Percentiles rank a stretch among this genome's conserved stretches.
These are phyloP conservation scores for Graptemys geographica DNA, from an alignment of 2,797 vertebrate species.

Conservation along the genomic window DNA sequence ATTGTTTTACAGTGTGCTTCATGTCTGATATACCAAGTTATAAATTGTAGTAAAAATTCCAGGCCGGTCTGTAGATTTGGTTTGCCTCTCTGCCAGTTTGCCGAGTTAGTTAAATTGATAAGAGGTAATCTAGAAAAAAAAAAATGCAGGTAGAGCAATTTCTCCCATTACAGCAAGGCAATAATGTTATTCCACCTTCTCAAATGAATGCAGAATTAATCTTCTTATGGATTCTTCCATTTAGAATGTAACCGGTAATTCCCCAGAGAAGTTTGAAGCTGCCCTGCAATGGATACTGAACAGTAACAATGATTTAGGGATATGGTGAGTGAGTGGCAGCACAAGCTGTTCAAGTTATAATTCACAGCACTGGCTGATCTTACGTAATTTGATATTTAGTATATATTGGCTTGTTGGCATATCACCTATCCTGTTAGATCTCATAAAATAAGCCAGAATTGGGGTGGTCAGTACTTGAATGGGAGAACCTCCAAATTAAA, in stretches of 20 bases:
- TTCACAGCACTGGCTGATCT: not conserved
- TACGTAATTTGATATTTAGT: not conserved
- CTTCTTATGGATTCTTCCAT: slow-evolving; percentile 27
- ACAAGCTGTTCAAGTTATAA: fast-evolving
- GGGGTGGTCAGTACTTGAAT: not conserved
- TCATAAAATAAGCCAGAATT: not conserved
- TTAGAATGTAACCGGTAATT: slow-evolving; percentile 79
- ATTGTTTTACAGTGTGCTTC: slow-evolving; percentile 43
- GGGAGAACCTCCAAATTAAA: slow-evolving; percentile 7
- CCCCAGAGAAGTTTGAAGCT: slow-evolving; percentile 77
- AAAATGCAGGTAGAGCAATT: not conserved
- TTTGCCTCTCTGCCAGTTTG: slow-evolving; percentile 12
- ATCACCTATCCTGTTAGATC: not conserved
- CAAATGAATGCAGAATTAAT: slow-evolving; percentile 55
- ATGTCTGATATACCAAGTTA: slow-evolving; percentile 14
- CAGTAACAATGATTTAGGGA: slow-evolving; percentile 84
- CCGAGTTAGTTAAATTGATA: not conserved
- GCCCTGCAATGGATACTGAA: slow-evolving; percentile 83
- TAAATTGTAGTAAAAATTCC: not conserved
- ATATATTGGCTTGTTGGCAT: not conserved
- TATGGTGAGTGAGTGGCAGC: slow-evolving; percentile 74
- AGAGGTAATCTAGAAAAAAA: not conserved
- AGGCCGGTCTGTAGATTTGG: slow-evolving; percentile 21
- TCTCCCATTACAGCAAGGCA: not conserved
- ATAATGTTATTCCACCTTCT: not conserved